Conservation (phyloP, 2,113 vertebrate species). For the Thomomys bottae region DNA sequence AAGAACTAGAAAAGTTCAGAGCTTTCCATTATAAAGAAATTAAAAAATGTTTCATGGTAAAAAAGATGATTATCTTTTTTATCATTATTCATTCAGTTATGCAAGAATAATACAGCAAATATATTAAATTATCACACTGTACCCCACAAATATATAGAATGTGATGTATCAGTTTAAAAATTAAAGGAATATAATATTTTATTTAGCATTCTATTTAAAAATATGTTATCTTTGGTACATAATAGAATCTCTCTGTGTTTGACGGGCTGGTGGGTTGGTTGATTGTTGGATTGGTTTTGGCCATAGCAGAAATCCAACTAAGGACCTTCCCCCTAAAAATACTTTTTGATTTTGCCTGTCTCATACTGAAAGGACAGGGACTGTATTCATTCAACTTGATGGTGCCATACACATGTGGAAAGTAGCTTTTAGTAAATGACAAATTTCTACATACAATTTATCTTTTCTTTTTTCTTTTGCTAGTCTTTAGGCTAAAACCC, state of each 20-base stretch:
- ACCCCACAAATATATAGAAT: background rate
- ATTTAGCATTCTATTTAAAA: background rate
- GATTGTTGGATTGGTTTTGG: no score
- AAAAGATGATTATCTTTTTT: background rate
- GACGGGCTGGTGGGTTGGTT: no score
- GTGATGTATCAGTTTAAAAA: background rate
- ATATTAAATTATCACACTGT: background rate
- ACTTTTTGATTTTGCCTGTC: background rate
- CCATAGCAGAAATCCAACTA: no score
- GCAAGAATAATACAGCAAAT: no score
- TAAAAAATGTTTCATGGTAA: background rate
- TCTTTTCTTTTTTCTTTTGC: no score
- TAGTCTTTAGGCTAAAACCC: no score
- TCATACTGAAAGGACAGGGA: background rate
- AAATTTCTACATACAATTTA: no score
- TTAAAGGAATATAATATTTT: conserved; percentile 5
- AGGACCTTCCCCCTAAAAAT: no score
- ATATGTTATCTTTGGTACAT: background rate
- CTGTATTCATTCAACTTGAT: background rate
- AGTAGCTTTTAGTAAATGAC: background rate
- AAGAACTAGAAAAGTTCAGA: background rate
- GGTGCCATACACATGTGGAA: background rate
- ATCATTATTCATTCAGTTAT: background rate
- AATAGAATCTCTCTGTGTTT: background rate
- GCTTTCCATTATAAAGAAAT: background rate